Percentiles rank a stretch among this genome's conserved stretches.
phyloP scores from a whole-genome alignment of 1,140 invertebrate genomes.

The Periplaneta americana region DNA sequence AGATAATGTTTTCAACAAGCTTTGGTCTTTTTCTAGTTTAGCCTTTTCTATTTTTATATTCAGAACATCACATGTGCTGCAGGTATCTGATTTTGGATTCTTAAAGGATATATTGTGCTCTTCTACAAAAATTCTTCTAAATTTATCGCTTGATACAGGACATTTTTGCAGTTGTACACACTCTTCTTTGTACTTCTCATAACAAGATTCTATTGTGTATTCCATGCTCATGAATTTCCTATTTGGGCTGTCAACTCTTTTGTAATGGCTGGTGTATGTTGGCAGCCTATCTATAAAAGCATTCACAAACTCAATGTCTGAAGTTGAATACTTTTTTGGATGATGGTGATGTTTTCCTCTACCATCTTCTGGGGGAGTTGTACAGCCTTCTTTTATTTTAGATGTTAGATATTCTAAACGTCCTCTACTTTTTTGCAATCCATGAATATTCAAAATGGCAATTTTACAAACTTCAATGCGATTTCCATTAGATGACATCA shows the following conservation, averaged over 20 bases:
- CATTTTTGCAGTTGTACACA: background rate
- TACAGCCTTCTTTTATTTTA: background rate
- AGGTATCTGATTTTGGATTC: slow-evolving; percentile 8
- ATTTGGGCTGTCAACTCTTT: background rate
- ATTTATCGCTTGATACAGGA: slow-evolving; percentile 1
- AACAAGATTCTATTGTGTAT: slow-evolving; percentile 8
- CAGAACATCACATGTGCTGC: slow-evolving; percentile 8
- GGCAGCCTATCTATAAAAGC: background rate
- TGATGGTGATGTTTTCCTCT: background rate
- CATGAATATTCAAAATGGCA: slow-evolving; percentile 7
- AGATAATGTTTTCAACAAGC: background rate
- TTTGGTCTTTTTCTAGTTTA: background rate
- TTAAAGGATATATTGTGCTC: slow-evolving; percentile 2
- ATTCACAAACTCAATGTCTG: background rate
- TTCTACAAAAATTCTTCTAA: slow-evolving; percentile 4
- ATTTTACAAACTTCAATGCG: background rate
- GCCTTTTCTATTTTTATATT: background rate
- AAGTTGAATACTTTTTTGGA: slow-evolving; percentile 5
- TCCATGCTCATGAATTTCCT: slow-evolving; percentile 14
- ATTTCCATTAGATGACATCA: background rate
- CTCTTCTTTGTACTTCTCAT: background rate
- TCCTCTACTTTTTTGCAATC: background rate
- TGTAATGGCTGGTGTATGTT: slow-evolving; percentile 5
- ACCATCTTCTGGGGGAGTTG: background rate
- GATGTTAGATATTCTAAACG: slow-evolving; percentile 1